Percentiles rank a stretch among this genome's conserved stretches.
Evolutionary conservation across 2,888 invertebrate genomes (phyloP).

Genomic region (Polymixis lichenea): DNA sequence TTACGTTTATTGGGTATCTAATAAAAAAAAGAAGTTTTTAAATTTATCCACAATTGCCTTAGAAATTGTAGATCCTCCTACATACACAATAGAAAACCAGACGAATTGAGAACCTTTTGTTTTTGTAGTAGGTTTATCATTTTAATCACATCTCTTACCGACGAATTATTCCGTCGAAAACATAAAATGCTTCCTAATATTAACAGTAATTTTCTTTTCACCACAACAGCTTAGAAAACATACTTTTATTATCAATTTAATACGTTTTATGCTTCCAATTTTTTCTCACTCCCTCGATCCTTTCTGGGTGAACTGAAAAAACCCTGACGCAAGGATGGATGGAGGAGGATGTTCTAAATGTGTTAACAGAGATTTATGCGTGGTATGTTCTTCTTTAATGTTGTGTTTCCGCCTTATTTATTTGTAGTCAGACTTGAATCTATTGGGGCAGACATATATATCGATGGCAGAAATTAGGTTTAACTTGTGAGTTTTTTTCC

Average conservation of each 20-base stretch:
- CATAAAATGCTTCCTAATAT: not conserved
- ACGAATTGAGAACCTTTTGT: no score
- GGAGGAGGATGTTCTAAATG: conserved; percentile 23
- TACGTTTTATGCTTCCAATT: not conserved
- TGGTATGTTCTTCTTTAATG: conserved; percentile 23
- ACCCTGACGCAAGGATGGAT: conserved; percentile 39
- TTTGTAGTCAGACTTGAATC: conserved; percentile 21
- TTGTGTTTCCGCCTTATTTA: conserved; percentile 20
- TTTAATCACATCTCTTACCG: not conserved
- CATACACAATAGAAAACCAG: no score
- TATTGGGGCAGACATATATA: no score
- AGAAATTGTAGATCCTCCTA: no score
- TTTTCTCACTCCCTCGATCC: conserved; percentile 17
- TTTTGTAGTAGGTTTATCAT: not conserved
- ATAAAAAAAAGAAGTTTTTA: no score
- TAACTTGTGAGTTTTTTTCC: not conserved
- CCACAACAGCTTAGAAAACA: not conserved
- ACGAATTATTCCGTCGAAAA: not conserved
- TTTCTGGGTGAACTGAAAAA: conserved; percentile 42
- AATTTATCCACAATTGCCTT: no score
- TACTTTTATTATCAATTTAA: conserved; percentile 7
- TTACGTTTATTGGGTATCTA: no score
- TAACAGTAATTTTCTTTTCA: not conserved
- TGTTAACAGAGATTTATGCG: conserved; percentile 48
- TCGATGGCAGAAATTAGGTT: no score